phyloP scores from a whole-genome alignment of 1,140 invertebrate genomes.

The Orius laevigatus region DNA sequence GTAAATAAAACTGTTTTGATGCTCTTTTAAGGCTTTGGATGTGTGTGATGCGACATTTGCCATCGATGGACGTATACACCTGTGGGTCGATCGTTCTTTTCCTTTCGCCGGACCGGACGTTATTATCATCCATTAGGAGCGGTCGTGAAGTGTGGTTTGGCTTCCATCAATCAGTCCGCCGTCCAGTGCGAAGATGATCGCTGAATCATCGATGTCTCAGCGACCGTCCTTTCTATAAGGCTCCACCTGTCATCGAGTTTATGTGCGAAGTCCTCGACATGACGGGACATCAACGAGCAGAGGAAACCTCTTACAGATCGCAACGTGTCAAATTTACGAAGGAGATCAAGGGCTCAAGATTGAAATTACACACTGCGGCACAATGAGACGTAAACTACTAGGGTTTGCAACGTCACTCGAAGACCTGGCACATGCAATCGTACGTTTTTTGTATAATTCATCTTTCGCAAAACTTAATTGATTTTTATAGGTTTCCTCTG shows the following conservation, averaged over 20 bases:
- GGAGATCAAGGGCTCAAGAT: conserved; percentile 98
- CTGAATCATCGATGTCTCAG: conserved; percentile 99
- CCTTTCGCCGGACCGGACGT: conserved; percentile 70
- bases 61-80: conserved; percentile 99
- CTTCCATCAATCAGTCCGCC: conserved; percentile 98
- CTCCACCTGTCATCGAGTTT: conserved; percentile 98
- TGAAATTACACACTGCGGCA: conserved; percentile 98
- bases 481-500: conserved; percentile 75
- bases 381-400: conserved; percentile 96
- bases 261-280: conserved; percentile 99
- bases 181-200: conserved; percentile 99
- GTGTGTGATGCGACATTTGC: conserved; percentile 98
- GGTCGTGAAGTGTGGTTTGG: conserved; percentile 99
- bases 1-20: too few relatives aligned
- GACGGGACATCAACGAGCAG: conserved; percentile 84
- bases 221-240: conserved; percentile 99
- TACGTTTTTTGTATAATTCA: conserved; percentile 35
- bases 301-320: conserved; percentile 92
- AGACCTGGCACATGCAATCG: conserved; percentile 97
- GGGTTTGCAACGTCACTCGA: conserved; percentile 96
- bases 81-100: conserved; percentile 97
- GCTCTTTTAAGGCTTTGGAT: conserved; percentile 57
- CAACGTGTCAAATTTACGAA: conserved; percentile 99
- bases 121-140: conserved; percentile 94
- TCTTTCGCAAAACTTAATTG: too few relatives aligned